A percentile compares a stretch with the other conserved stretches of the same genome.
Evolutionary conservation across 2,888 invertebrate species (phyloP).

Genomic region (Drosophila infuscata): DNA sequence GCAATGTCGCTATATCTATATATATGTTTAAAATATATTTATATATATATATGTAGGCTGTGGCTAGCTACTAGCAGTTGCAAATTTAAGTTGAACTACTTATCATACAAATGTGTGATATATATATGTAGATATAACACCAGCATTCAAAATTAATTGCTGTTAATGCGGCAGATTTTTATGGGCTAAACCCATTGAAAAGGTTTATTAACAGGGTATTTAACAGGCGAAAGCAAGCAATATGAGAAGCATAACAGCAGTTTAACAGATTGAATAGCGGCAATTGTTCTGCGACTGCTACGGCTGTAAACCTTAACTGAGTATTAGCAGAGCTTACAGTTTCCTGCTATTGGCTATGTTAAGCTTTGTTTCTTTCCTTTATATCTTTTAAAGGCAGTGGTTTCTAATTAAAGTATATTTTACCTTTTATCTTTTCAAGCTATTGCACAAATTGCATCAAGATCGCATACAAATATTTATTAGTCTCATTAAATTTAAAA

Average conservation of each 20-base stretch:
- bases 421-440: neutral
- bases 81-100: neutral
- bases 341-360: neutral
- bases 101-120: neutral
- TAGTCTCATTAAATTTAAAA: no score
- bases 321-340: neutral
- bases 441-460: neutral
- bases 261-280: no score
- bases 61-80: neutral
- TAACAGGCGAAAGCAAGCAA: neutral
- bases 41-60: neutral
- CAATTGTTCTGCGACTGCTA: neutral
- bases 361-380: neutral
- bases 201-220: neutral
- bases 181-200: neutral
- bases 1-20: constrained; percentile 35
- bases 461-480: neutral
- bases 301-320: neutral
- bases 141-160: neutral
- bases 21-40: neutral
- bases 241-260: neutral
- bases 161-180: neutral
- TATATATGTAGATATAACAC: neutral
- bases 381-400: neutral
- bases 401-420: neutral